Conservation (phyloP, 2,113 vertebrate genomes). For the Engraulis encrasicolus region DNA sequence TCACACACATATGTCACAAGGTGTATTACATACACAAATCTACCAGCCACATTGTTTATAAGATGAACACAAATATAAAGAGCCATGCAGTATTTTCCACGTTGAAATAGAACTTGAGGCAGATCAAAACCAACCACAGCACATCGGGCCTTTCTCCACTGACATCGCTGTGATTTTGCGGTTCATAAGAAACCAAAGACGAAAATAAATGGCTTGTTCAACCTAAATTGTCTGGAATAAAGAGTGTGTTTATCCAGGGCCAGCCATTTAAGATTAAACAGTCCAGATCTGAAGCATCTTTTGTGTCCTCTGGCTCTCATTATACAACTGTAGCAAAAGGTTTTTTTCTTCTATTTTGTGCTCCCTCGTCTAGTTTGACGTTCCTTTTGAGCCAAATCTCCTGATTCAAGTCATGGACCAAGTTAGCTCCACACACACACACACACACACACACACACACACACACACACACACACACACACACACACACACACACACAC, state of each 20-base stretch:
- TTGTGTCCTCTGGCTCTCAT: conserved; percentile 65
- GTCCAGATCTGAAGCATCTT: conserved; percentile 57
- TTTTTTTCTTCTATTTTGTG: too few species aligned
- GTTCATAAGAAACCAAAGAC: conserved; percentile 56
- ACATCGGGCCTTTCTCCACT: conserved; percentile 52
- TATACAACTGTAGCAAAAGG: conserved; percentile 31
- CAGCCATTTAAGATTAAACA: conserved; percentile 60
- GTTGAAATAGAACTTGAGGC: conserved; percentile 46
- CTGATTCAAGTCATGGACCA: conserved; percentile 2
- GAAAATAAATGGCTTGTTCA: conserved; percentile 60
- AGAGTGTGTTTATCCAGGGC: conserved; percentile 59
- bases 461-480: too few species aligned
- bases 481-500: too few species aligned
- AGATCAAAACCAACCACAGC: conserved; percentile 63
- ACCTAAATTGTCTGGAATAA: conserved; percentile 66
- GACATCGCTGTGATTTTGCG: conserved; percentile 59
- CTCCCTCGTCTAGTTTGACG: background rate
- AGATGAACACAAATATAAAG: background rate
- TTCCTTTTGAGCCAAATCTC: background rate
- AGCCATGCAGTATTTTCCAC: background rate
- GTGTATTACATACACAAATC: background rate
- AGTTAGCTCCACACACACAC: conserved; percentile 11
- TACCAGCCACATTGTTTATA: background rate
- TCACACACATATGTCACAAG: background rate
- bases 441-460: too few species aligned